These are phyloP conservation scores for Drosophila trichaetosa DNA, from an alignment of 2,888 invertebrate species.

Conservation along the genomic window DNA sequence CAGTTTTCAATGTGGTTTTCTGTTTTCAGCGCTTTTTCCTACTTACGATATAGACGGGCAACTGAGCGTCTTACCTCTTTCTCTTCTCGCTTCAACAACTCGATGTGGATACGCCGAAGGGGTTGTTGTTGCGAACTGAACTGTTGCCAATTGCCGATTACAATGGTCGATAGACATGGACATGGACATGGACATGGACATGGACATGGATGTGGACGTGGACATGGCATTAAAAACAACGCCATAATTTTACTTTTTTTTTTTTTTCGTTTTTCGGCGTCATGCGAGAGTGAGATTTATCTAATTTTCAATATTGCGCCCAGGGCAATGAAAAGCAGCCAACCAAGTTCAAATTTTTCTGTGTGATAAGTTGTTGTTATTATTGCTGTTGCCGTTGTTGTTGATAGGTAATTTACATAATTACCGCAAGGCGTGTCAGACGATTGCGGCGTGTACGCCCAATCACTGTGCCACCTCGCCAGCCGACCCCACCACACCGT, in stretches of 20 bases:
- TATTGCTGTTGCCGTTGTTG: slow-evolving; percentile 24
- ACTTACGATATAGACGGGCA: slow-evolving; percentile 13
- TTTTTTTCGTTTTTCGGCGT: slow-evolving; percentile 10
- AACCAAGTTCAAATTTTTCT: slow-evolving; percentile 42
- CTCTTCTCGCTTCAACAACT: slow-evolving; percentile 23
- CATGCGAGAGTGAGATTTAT: slow-evolving; percentile 61
- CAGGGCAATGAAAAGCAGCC: slow-evolving; percentile 50
- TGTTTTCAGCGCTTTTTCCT: slow-evolving; percentile 20
- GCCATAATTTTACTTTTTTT: slow-evolving; percentile 46
- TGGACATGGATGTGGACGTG: slow-evolving; percentile 36
- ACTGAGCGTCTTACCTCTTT: slow-evolving; percentile 15
- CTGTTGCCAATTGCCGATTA: slow-evolving; percentile 55
- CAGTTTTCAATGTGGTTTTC: neutral
- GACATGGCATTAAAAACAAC: slow-evolving; percentile 46
- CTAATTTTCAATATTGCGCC: slow-evolving; percentile 52
- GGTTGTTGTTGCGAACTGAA: slow-evolving; percentile 33
- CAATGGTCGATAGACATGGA: slow-evolving; percentile 50
- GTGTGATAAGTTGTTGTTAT: slow-evolving; percentile 59
- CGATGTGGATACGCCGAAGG: slow-evolving; percentile 28
- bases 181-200: slow-evolving; percentile 37
- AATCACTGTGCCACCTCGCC: neutral
- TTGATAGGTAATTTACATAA: slow-evolving; percentile 73
- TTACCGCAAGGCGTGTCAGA: slow-evolving; percentile 65
- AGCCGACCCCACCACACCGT: slow-evolving; percentile 5
- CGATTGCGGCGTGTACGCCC: slow-evolving; percentile 30